A percentile compares a stretch with the other conserved stretches of the same genome.
These are phyloP conservation scores for Parthenolecanium corni DNA, from an alignment of 2,888 invertebrate genomes.

Conservation along the genomic window DNA sequence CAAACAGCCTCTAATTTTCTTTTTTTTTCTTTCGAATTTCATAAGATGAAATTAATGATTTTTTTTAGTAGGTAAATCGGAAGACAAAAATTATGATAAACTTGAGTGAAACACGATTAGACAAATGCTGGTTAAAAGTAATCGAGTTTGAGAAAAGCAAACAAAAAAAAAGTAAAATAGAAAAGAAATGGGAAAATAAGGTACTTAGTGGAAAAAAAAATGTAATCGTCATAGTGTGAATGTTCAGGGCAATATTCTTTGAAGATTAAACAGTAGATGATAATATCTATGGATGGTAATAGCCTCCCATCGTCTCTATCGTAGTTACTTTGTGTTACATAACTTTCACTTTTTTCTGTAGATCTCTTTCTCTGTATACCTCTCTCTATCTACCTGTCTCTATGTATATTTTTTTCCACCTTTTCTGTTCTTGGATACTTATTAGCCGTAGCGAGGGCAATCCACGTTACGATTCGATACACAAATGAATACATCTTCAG, in stretches of 20 bases:
- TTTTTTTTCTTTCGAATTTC: too few relatives aligned
- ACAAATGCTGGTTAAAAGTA: too few relatives aligned
- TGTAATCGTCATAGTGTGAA: slow-evolving; percentile 1
- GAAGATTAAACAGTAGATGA: slow-evolving; percentile 6
- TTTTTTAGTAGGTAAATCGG: too few relatives aligned
- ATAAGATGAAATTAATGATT: too few relatives aligned
- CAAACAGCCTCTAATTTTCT: too few relatives aligned
- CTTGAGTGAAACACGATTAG: too few relatives aligned
- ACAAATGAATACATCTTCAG: slow-evolving; percentile 21
- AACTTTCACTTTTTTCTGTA: slow-evolving; percentile 15
- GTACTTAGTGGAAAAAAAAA: background rate
- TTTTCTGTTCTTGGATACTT: background rate
- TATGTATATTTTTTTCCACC: slow-evolving; percentile 4
- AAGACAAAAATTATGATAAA: too few relatives aligned
- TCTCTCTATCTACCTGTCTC: background rate
- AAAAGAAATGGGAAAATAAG: background rate
- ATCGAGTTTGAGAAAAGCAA: background rate
- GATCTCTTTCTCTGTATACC: background rate
- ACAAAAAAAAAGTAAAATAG: background rate
- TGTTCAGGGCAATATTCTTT: background rate
- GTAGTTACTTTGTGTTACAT: slow-evolving; percentile 5
- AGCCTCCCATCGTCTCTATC: slow-evolving; percentile 13
- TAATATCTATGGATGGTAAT: slow-evolving; percentile 18
- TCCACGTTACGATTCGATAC: slow-evolving; percentile 17
- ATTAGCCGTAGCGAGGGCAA: slow-evolving; percentile 14